Evolutionary conservation across 2,113 vertebrate species (phyloP).

Genomic region (Gorilla gorilla): DNA sequence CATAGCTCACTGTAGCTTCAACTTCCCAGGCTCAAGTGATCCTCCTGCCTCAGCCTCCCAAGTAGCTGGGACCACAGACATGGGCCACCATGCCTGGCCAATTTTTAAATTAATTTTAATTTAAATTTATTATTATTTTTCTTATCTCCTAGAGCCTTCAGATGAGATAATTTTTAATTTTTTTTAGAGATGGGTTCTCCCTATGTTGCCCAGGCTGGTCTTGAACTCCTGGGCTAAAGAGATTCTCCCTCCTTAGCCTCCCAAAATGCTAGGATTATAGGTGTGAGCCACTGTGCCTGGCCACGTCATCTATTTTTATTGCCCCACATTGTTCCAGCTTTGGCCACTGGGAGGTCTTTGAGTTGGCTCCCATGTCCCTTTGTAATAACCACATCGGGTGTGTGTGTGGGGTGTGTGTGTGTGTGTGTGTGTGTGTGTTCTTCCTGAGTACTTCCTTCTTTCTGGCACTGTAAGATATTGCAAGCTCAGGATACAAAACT

Average conservation of each 20-base stretch:
- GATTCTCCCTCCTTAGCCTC: neutral
- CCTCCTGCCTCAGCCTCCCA: neutral
- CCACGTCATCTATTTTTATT: neutral
- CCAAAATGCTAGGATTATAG: neutral
- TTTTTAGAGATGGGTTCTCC: neutral
- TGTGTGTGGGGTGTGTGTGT: too few relatives aligned
- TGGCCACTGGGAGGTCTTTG: neutral
- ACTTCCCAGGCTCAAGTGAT: neutral
- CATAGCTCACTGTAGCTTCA: too few relatives aligned
- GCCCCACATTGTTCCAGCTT: neutral
- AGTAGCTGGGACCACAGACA: neutral
- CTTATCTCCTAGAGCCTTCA: too few relatives aligned
- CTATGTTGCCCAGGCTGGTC: neutral
- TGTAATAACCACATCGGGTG: neutral
- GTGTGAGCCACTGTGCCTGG: neutral
- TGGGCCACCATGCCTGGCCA: neutral
- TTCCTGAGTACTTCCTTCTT: neutral
- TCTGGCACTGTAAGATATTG: neutral
- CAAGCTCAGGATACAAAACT: neutral
- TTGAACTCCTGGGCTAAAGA: neutral
- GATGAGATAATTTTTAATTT: neutral
- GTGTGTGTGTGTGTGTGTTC: neutral
- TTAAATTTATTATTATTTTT: neutral
- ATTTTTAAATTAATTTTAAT: neutral
- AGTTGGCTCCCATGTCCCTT: neutral